These are phyloP conservation scores for Calyptommatus sinebrachiatus DNA, from an alignment of 2,113 vertebrate species.

Conservation along the genomic window DNA sequence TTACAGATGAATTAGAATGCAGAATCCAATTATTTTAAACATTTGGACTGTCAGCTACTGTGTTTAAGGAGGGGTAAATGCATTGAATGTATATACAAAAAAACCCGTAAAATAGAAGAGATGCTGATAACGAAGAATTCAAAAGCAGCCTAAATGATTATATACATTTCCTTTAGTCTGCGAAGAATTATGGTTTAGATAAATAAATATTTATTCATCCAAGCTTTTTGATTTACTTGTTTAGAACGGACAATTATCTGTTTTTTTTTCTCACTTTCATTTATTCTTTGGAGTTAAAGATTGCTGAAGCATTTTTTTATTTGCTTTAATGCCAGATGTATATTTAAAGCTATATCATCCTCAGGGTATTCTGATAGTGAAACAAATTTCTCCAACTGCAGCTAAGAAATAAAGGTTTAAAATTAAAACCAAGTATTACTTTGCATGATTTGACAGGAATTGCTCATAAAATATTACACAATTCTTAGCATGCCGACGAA, in stretches of 20 bases:
- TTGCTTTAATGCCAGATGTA: not conserved
- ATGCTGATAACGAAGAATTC: constrained; percentile 49
- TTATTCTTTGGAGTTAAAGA: not conserved
- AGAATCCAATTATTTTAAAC: constrained; percentile 93
- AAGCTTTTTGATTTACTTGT: constrained; percentile 43
- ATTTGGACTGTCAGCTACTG: constrained; percentile 77
- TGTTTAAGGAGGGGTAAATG: constrained; percentile 45
- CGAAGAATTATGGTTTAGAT: constrained; percentile 13
- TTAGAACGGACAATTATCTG: constrained; percentile 16
- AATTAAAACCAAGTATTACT: not conserved
- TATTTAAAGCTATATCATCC: accelerated
- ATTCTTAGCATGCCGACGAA: not conserved
- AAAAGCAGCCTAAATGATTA: constrained; percentile 35
- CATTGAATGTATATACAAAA: constrained; percentile 40
- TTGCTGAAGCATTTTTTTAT: not conserved
- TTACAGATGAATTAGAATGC: constrained; percentile 94
- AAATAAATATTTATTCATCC: not conserved
- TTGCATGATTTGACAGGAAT: not conserved
- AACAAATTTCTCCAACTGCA: not conserved
- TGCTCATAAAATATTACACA: not conserved
- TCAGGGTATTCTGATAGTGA: not conserved
- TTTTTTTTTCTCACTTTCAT: constrained; percentile 19
- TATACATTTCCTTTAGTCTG: constrained; percentile 5
- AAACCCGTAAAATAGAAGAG: constrained; percentile 53
- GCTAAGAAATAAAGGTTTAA: constrained; percentile 2